Base-by-base conservation (phyloP, 1,140 invertebrate genomes). In the Achroia grisella region DNA sequence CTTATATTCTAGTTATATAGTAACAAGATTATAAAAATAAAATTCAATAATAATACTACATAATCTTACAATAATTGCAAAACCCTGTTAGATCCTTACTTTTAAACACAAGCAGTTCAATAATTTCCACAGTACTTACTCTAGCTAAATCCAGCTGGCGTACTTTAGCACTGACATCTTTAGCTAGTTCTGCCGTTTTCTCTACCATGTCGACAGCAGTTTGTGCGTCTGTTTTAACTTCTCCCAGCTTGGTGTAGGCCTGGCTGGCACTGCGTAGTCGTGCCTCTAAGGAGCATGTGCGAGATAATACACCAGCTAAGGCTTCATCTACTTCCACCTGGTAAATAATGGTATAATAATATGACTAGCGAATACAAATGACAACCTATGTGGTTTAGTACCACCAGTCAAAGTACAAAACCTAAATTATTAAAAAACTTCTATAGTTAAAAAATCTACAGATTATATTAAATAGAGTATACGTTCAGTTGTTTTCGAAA, bases 81-180 rank as follows among this genome's bases (percentile, higher is more conserved):
- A n/a, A n/a, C n/a, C n/a, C n/a, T n/a, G n/a, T n/a, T n/a, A n/a
- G n/a, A n/a, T n/a, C n/a, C n/a, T n/a, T n/a, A n/a, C n/a, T n/a
- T n/a, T n/a, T n/a, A n/a, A n/a, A n/a, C n/a, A n/a, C n/a, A n/a
- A n/a, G n/a, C n/a, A n/a, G n/a, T 23, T 23, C 6, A 3, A 23
- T 23, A 23, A 23, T 23, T 39, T 42, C 10, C 29, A 4, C 28
- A 29, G 33, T 53, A 82, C 87, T 84, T 89, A 97, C 95, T 74
- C 98, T 94, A 1, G 97, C 97, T 36, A 95, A 86, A 87, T 99
- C 98, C 13, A 99, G 82, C 48, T 96, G 93, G 35, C 97, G 90
- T 8, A 99, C 97, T 93, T 99, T 98, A 17, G 94, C 93, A 72
- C 96, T 98, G 11, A 99, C 97, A 86, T 96, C 96, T 70, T 97